These are phyloP conservation scores for Theocolax elegans DNA, from an alignment of 1,140 invertebrate species.

Conservation along the genomic window DNA sequence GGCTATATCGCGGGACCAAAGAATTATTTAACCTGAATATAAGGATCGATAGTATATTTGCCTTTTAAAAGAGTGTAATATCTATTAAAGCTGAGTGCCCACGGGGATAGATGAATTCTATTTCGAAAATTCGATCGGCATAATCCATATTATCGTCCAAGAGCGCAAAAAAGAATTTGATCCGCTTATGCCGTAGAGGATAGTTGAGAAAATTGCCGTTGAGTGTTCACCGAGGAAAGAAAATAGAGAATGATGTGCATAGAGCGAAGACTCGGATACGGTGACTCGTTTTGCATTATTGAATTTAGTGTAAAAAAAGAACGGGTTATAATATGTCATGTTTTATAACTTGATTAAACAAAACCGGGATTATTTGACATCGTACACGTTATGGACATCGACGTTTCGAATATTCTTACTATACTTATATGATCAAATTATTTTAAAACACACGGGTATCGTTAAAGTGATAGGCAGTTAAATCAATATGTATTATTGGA, in stretches of 20 bases:
- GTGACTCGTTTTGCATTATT: too few relatives aligned
- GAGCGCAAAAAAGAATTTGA: conserved; percentile 30
- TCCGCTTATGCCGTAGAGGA: conserved; percentile 27
- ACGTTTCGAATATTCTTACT: too few relatives aligned
- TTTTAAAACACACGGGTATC: too few relatives aligned
- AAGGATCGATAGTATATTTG: conserved; percentile 22
- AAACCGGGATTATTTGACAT: too few relatives aligned
- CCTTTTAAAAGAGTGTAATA: conserved; percentile 37
- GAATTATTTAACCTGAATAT: conserved; percentile 16
- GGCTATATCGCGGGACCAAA: neutral
- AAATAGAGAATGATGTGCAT: neutral
- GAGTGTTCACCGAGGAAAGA: conserved; percentile 1
- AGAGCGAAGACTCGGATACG: too few relatives aligned
- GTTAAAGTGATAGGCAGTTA: too few relatives aligned
- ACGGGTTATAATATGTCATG: too few relatives aligned
- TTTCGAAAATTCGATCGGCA: conserved; percentile 40
- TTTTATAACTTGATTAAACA: too few relatives aligned
- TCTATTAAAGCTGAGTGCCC: conserved; percentile 43
- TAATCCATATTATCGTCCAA: conserved; percentile 37
- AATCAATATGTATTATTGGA: too few relatives aligned
- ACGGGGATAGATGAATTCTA: conserved; percentile 31
- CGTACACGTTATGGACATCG: too few relatives aligned
- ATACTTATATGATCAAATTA: too few relatives aligned
- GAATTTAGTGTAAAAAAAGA: too few relatives aligned
- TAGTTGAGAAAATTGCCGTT: conserved; percentile 27